Base-by-base conservation (phyloP, 2,113 vertebrate species). In the Neolamprologus sp. region DNA sequence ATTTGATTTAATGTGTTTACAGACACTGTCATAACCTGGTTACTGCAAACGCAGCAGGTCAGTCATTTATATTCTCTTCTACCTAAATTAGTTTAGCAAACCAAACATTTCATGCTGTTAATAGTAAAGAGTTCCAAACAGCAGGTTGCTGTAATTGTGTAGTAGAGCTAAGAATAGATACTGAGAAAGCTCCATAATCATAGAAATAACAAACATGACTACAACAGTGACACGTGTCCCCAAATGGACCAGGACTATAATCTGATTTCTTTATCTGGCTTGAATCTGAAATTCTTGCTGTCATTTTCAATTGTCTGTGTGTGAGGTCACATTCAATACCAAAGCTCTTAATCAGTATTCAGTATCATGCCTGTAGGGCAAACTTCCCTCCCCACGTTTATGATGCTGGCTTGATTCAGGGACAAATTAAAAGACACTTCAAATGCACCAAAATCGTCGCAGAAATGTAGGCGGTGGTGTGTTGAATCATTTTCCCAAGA, bases 401-500 rank as follows among this genome's bases (percentile, higher is more conserved):
- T 35, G 87, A 40, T 55, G 47, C 40, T n/a, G 49, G 42, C 13
- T 85, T 82, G 19, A 87, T 79, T 85, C 47, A 26, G 58, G 37
- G 65, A 84, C 26, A 73, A 84, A 92, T 82, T 55, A 81, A 57
- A 75, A 81, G 40, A 85, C 65, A 40, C 37, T 63, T 65, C 6
- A 83, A 92, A 90, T 85, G 35, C 75, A 80, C 12, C 4, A 80
- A 31, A 55, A 83, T 87, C 8, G 5, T 54, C 3, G 6, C 55
- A 51, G 2, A 80, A 84, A 80, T 60, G 51, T 63, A 58, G 54
- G 60, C 75, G 49, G 73, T 19, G 49, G n/a, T 45, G 37, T 81
- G 71, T 57, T 85, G 35, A 82, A 85, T 86, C 60, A 80, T 85
- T 86, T 89, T 45, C 40, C 75, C 40, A 87, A 85, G 37, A 47